These are phyloP conservation scores for Aurelia aurita complex sp. Pacific DNA, from an alignment of 30 jellyfish, hydroid and myxozoan species.

Conservation along the genomic window DNA sequence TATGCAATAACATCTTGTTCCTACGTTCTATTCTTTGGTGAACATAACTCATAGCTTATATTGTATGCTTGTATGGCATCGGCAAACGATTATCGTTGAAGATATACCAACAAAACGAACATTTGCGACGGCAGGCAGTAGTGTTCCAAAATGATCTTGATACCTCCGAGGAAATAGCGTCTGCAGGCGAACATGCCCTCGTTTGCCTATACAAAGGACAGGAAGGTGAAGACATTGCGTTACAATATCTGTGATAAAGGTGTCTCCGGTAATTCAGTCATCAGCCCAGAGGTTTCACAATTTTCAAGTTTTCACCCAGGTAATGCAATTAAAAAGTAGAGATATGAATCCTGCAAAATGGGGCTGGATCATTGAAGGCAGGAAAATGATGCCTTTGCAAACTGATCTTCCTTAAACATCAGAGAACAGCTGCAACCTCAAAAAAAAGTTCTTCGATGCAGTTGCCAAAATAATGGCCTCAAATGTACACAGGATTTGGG, in stretches of 20 bases:
- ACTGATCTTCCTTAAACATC: no score
- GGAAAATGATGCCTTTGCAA: conserved; percentile 51
- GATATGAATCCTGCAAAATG: conserved; percentile 45
- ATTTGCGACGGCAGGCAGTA: no score
- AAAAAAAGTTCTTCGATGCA: no score
- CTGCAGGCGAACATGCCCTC: conserved; percentile 52
- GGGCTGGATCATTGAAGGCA: conserved; percentile 62
- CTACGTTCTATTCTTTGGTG: no score
- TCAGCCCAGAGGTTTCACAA: conserved; percentile 65
- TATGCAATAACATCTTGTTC: no score
- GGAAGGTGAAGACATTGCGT: conserved; percentile 43
- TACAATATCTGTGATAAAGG: conserved; percentile 62
- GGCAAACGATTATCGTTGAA: no score
- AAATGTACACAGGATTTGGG: no score
- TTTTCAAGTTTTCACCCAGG: conserved; percentile 40
- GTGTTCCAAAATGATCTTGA: conserved; percentile 32
- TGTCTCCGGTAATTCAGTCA: conserved; percentile 21
- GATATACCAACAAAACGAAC: no score
- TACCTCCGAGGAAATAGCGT: conserved; percentile 34
- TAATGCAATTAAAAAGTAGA: conserved; percentile 64
- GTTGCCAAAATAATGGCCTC: no score
- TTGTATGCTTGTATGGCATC: no score
- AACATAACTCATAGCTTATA: no score
- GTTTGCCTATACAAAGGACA: conserved; percentile 45
- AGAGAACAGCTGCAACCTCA: no score